Conservation (phyloP, 2,113 vertebrate species). For the Tragelaphus buxtoni region DNA sequence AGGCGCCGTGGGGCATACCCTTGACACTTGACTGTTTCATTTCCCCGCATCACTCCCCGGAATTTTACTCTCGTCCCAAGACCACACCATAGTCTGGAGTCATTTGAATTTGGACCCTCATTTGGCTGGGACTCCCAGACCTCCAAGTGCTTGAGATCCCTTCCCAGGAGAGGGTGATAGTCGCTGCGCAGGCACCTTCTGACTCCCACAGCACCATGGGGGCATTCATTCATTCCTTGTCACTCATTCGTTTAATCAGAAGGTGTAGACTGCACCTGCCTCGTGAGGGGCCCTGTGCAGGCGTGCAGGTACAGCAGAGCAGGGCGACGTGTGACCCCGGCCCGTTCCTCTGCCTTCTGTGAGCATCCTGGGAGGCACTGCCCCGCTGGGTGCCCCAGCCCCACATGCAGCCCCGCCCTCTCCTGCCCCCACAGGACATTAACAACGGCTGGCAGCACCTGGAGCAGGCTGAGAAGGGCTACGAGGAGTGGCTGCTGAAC, state of each 20-base stretch:
- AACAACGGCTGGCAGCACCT: slow-evolving; percentile 91
- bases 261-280: neutral
- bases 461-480: slow-evolving; percentile 95
- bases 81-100: neutral
- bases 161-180: too few species aligned
- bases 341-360: neutral
- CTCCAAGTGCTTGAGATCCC: neutral
- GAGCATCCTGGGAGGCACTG: neutral
- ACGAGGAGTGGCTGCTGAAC: slow-evolving; percentile 94
- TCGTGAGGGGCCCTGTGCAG: rapidly evolving
- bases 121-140: neutral
- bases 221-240: neutral
- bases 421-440: slow-evolving; percentile 85
- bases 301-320: neutral
- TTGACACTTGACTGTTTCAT: neutral
- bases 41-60: neutral
- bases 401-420: neutral
- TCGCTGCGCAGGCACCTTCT: neutral
- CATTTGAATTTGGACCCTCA: neutral
- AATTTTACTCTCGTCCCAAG: neutral
- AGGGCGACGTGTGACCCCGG: neutral
- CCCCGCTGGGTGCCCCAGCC: neutral
- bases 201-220: rapidly evolving
- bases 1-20: rapidly evolving
- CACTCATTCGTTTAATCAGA: neutral